Evolutionary conservation across 2,113 vertebrate species (phyloP).

Genomic region (Istiophorus platypterus): DNA sequence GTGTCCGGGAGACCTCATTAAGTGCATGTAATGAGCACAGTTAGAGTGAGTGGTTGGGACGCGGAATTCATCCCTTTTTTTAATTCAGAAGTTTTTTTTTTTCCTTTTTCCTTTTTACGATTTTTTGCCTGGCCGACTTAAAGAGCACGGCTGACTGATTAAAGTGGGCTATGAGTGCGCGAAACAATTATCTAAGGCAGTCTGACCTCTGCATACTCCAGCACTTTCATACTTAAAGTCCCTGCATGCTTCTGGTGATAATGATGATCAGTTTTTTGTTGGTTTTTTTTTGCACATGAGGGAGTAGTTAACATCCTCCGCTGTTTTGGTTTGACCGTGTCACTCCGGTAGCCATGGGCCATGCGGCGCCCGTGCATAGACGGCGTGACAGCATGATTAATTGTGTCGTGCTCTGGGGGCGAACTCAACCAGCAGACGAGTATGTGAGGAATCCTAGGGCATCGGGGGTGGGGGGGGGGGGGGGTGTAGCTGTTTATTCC

Average conservation of each 20-base stretch:
- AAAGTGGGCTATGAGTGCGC: conserved; percentile 18
- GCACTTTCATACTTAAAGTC: not conserved
- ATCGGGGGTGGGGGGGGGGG: conserved; percentile 41
- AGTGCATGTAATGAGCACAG: not conserved
- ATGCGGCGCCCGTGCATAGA: conserved; percentile 55
- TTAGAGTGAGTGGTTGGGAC: not conserved
- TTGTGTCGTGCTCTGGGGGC: conserved; percentile 55
- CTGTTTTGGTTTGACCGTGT: conserved; percentile 46
- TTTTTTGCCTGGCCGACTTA: not conserved
- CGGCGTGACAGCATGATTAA: conserved; percentile 79
- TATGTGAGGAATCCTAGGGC: conserved; percentile 55
- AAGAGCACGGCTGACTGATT: conserved; percentile 41
- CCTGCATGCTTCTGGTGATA: not conserved
- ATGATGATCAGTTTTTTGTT: conserved; percentile 6
- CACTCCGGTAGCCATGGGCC: conserved; percentile 53
- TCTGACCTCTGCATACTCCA: conserved; percentile 27
- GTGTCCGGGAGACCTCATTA: conserved; percentile 10
- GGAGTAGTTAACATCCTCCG: conserved; percentile 38
- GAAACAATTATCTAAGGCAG: conserved; percentile 18
- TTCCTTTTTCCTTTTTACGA: not conserved
- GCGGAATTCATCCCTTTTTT: not conserved
- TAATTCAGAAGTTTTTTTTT: not conserved
- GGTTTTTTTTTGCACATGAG: conserved; percentile 47
- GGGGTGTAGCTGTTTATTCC: no score
- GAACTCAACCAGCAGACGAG: conserved; percentile 65